These are phyloP conservation scores for Arion vulgaris DNA, from an alignment of 1,140 invertebrate genomes.

Conservation along the genomic window DNA sequence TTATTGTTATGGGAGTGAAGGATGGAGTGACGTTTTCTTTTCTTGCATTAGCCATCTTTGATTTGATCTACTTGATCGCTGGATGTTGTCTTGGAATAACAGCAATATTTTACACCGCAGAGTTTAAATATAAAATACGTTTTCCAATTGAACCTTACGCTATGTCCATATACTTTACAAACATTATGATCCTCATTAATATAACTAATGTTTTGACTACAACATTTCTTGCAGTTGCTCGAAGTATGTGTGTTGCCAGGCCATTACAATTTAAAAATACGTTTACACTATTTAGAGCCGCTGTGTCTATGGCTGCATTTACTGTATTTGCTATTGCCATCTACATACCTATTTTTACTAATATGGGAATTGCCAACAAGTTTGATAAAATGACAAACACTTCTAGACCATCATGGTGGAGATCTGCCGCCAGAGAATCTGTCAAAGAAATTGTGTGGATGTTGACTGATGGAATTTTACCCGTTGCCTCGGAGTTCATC, in stretches of 20 bases:
- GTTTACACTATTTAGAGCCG: neutral
- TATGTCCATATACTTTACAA: neutral
- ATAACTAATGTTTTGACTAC: neutral
- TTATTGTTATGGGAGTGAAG: neutral
- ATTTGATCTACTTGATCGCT: neutral
- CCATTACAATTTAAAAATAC: neutral
- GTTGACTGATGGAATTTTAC: no score
- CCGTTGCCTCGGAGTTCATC: no score
- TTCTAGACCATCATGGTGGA: no score
- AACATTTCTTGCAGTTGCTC: no score
- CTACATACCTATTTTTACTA: no score
- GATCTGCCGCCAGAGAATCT: no score
- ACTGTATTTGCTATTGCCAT: no score
- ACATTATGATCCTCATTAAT: neutral
- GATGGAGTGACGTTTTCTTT: conserved; percentile 16
- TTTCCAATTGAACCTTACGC: neutral
- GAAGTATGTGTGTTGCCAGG: no score
- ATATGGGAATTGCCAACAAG: no score
- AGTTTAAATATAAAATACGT: neutral
- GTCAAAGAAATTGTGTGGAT: no score
- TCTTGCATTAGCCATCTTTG: conserved; percentile 11
- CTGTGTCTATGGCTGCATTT: no score
- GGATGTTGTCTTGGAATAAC: neutral
- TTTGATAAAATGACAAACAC: no score
- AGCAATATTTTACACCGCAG: neutral